Evolutionary conservation across 2,113 vertebrate genomes (phyloP), one percentile per base, ranked within the genome.

Genomic region (Orthonyx spaldingii): DNA sequence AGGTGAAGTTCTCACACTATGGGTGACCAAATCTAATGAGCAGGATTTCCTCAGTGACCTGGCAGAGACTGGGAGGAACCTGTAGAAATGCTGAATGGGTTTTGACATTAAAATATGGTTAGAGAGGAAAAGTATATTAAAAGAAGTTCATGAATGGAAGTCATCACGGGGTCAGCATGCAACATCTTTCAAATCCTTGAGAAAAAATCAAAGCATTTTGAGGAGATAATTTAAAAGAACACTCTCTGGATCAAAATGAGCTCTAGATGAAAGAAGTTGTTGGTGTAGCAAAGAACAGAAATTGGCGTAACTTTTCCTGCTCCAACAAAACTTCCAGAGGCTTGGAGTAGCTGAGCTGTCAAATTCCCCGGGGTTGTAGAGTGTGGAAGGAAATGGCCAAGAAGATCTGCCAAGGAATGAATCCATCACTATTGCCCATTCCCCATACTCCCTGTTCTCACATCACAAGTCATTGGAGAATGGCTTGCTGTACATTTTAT

Each of bases 401-500:
- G 90, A 95, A 94, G 68, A 97, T 86, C 87, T 97, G 95, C 95
- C 96, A 95, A 96, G 76, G 92, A 97, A 96, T 96, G 96, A 96
- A 95, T 95, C 92, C 93, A 97, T 90, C 64, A 81, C 88, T 81
- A 78, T 90, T 97, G 96, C 94, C 96, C 93, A 90, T 96, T 96
- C 93, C 96, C 93, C 85, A 92, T 90, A 90, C 90, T 95, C 94
- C 92, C 93, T 95, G 82, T 93, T 97, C 96, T 94, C 95, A 96
- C 95, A 94, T 96, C 95, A 96, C 96, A 94, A 97, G 94, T 96
- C 96, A 96, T 93, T 94, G 95, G 95, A 97, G 96, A 95, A 95
- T 87, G 96, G 93, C 89, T 96, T 95, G 91, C 74, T 95, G 94
- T 96, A 96, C 93, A 87, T 91, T 94, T 94, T 95, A 94, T 97